Percentiles rank a stretch among this genome's conserved stretches.
Evolutionary conservation across 2,797 vertebrate genomes (phyloP).

Genomic region (Strix occidentalis): DNA sequence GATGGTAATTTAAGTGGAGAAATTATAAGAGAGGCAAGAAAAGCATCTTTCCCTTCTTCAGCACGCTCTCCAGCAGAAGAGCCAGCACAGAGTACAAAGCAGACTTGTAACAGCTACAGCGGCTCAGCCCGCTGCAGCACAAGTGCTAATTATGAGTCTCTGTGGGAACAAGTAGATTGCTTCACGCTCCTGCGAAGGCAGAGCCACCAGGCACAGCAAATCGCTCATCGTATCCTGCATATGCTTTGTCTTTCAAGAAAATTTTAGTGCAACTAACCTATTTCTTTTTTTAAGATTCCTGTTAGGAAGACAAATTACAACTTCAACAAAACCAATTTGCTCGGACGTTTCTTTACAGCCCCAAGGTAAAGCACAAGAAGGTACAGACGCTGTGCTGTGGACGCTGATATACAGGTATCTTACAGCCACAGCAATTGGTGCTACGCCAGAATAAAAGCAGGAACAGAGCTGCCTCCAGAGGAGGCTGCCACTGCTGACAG

Average conservation of each 20-base stretch:
- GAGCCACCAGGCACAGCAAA: neutral
- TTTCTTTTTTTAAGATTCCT: neutral
- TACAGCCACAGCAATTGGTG: neutral
- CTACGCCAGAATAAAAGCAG: neutral
- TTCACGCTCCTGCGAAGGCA: neutral
- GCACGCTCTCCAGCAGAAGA: neutral
- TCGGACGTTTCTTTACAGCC: neutral
- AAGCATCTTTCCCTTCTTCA: neutral
- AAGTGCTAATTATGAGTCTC: neutral
- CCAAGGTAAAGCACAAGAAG: neutral
- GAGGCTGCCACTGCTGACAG: neutral
- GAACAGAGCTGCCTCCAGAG: neutral
- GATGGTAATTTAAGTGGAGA: neutral
- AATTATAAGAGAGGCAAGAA: neutral
- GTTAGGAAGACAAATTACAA: neutral
- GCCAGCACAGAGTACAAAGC: neutral
- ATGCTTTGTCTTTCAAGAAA: neutral
- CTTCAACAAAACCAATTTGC: neutral
- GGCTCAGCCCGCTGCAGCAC: neutral
- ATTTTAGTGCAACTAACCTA: neutral
- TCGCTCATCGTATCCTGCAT: accelerated
- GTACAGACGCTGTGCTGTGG: neutral
- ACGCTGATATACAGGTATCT: neutral
- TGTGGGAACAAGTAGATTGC: neutral
- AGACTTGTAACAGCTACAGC: neutral